These are phyloP conservation scores for Florisuga fusca DNA, from an alignment of 2,797 vertebrate species.

Conservation along the genomic window DNA sequence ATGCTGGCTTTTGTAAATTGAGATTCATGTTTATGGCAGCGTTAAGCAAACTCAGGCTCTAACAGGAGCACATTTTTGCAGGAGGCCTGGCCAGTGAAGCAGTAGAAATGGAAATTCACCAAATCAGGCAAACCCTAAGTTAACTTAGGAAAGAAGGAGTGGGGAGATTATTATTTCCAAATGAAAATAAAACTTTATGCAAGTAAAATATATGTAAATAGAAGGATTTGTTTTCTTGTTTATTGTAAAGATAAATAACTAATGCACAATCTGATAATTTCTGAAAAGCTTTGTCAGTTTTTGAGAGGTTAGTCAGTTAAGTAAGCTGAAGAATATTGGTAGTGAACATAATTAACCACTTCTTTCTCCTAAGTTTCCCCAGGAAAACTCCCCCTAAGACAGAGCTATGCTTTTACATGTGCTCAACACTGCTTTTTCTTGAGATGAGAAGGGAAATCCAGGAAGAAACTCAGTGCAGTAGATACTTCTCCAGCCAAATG, in stretches of 20 bases:
- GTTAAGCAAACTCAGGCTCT: not conserved
- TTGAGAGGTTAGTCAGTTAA: not conserved
- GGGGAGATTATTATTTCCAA: not conserved
- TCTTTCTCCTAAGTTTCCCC: not conserved
- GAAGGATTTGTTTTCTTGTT: not conserved
- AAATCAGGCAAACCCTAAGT: not conserved
- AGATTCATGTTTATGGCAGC: not conserved
- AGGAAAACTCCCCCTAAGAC: not conserved
- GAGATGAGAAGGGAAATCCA: not conserved
- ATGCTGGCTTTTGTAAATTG: not conserved
- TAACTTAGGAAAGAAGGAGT: not conserved
- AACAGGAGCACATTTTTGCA: not conserved
- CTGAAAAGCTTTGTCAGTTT: not conserved
- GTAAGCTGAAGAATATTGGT: not conserved
- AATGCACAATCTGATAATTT: not conserved
- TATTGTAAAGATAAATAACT: not conserved
- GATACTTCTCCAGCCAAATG: not conserved
- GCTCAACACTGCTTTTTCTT: not conserved
- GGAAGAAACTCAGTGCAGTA: not conserved
- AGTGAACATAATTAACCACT: not conserved
- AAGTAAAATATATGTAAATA: not conserved
- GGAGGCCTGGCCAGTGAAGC: not conserved
- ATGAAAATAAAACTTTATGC: not conserved
- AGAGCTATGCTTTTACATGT: not conserved
- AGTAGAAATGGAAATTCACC: not conserved